A percentile compares a stretch with the other conserved stretches of the same genome.
These are phyloP conservation scores for Ametastegia equiseti DNA, from an alignment of 2,888 invertebrate species.

Conservation along the genomic window DNA sequence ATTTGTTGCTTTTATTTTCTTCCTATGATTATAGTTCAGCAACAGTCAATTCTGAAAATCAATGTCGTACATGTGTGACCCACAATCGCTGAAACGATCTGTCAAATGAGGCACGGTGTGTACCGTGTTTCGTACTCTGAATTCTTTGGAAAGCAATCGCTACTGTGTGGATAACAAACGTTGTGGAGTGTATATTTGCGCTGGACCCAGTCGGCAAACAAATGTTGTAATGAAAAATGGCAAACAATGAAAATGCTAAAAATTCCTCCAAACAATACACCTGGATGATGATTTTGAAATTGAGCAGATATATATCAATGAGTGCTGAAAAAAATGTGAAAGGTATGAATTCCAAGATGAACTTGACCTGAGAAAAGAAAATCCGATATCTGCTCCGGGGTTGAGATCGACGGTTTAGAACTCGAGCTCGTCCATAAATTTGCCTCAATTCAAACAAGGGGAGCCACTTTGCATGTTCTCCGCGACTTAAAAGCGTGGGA, in stretches of 20 bases:
- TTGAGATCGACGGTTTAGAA: constrained; percentile 33
- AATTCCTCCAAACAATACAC: background rate
- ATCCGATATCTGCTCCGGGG: constrained; percentile 15
- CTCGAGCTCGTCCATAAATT: constrained; percentile 37
- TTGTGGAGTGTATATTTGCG: background rate
- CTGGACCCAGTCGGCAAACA: background rate
- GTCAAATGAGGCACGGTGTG: background rate
- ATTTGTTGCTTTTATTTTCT: background rate
- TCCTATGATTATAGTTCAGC: background rate
- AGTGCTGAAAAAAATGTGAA: background rate
- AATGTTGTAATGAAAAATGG: background rate
- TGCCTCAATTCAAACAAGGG: constrained; percentile 40
- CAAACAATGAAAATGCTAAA: background rate
- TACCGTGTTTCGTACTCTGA: background rate
- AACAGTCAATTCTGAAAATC: constrained; percentile 29
- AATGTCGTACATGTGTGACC: background rate
- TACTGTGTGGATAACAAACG: background rate
- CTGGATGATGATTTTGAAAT: no score
- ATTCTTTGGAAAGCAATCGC: background rate
- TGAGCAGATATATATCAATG: no score
- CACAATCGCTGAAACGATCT: constrained; percentile 1
- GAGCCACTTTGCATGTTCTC: constrained; percentile 43
- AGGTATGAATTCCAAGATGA: background rate
- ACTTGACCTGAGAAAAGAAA: background rate
- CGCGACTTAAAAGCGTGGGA: constrained; percentile 50